Evolutionary conservation across 2,797 vertebrate species (phyloP).

Genomic region (Arnoldichthys spilopterus): DNA sequence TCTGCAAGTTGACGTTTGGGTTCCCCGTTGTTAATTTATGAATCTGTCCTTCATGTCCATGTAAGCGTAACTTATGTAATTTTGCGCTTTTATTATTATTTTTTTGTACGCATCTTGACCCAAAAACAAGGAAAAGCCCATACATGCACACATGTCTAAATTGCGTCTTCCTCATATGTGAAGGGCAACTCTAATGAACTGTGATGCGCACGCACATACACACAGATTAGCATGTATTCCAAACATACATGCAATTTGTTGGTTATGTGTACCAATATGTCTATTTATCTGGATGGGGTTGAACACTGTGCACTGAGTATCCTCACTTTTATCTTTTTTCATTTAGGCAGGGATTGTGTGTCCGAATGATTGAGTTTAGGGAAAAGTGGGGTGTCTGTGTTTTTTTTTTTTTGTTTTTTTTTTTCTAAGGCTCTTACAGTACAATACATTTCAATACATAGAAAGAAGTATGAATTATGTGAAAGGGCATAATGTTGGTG

Average conservation of each 20-base stretch:
- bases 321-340: constrained; percentile 68
- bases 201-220: constrained; percentile 65
- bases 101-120: constrained; percentile 55
- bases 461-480: constrained; percentile 71
- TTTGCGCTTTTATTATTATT: background rate
- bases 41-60: constrained; percentile 57
- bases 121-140: constrained; percentile 60
- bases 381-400: constrained; percentile 69
- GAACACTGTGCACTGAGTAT: constrained; percentile 82
- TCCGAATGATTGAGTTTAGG: constrained; percentile 61
- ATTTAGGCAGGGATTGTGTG: constrained; percentile 56
- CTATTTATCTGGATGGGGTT: constrained; percentile 72
- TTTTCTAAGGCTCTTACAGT: constrained; percentile 71
- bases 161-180: constrained; percentile 71
- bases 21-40: constrained; percentile 54
- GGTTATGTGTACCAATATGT: constrained; percentile 62
- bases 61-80: constrained; percentile 54
- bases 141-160: constrained; percentile 68
- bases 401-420: constrained; percentile 63
- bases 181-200: constrained; percentile 65
- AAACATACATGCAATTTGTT: constrained; percentile 73
- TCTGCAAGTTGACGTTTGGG: constrained; percentile 55
- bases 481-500: constrained; percentile 72
- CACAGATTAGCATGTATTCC: constrained; percentile 72
- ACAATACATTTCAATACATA: constrained; percentile 78